These are phyloP conservation scores for Agrotis clavis DNA, from an alignment of 2,888 invertebrate genomes.

Conservation along the genomic window DNA sequence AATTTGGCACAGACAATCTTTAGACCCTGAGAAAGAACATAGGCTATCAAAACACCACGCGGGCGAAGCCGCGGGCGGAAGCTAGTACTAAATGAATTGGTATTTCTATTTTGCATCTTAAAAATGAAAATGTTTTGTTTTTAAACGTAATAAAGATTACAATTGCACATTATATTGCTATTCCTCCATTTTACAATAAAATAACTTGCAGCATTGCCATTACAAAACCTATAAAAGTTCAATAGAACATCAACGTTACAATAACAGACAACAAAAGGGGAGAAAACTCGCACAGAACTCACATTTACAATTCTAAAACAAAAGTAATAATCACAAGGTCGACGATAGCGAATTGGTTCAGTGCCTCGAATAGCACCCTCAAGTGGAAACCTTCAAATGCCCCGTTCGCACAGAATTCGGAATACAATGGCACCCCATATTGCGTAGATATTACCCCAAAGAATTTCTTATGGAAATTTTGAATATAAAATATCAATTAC, in stretches of 20 bases:
- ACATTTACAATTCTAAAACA: slow-evolving; percentile 41
- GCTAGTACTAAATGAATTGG: not conserved
- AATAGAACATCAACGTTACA: slow-evolving; percentile 15
- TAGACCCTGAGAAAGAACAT: too few species aligned
- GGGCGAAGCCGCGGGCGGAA: too few species aligned
- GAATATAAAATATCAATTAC: slow-evolving; percentile 55
- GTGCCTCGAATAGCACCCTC: slow-evolving; percentile 46
- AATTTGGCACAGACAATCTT: too few species aligned
- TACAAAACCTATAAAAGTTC: slow-evolving; percentile 1
- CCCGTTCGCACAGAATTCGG: slow-evolving; percentile 56
- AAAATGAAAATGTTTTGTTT: not conserved
- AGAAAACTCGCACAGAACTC: slow-evolving; percentile 40
- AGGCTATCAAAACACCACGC: too few species aligned
- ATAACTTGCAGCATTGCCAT: not conserved
- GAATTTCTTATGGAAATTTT: slow-evolving; percentile 52
- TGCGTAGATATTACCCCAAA: slow-evolving; percentile 56
- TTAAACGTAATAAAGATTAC: not conserved
- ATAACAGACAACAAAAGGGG: not conserved
- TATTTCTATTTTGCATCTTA: too few species aligned
- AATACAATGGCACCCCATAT: slow-evolving; percentile 56
- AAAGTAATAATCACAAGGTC: slow-evolving; percentile 50
- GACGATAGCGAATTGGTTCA: slow-evolving; percentile 60
- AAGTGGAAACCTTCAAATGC: slow-evolving; percentile 57
- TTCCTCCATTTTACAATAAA: too few species aligned
- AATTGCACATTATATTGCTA: not conserved